Conservation (phyloP, 2,113 vertebrate genomes). For the Canis aureus region DNA sequence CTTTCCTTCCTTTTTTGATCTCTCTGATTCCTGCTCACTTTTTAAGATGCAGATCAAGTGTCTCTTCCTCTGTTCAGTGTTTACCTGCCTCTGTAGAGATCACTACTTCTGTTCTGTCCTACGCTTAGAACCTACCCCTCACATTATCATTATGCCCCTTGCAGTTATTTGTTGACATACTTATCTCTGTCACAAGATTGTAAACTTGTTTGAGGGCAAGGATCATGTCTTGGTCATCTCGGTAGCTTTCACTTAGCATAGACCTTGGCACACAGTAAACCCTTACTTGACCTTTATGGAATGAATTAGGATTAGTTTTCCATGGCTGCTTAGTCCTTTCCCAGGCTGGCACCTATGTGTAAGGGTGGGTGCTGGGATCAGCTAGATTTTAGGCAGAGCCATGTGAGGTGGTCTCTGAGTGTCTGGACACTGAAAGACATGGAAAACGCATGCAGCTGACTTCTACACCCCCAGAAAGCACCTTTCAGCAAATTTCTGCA, state of each 20-base stretch:
- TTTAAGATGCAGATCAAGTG: neutral
- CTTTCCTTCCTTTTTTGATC: neutral
- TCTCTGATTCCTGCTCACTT: neutral
- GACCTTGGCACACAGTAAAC: neutral
- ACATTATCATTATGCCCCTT: neutral
- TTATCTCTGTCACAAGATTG: neutral
- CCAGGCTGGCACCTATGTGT: rapidly evolving
- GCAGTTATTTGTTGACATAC: neutral
- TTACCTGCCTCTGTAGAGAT: neutral
- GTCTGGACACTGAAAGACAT: neutral
- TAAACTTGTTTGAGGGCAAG: neutral
- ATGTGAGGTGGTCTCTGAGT: neutral
- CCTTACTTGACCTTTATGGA: neutral
- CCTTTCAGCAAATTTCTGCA: constrained; percentile 61
- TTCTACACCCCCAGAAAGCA: neutral
- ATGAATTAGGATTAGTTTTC: neutral
- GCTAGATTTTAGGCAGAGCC: neutral
- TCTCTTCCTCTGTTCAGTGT: neutral
- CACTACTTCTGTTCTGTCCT: neutral
- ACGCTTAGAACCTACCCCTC: neutral
- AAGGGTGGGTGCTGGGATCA: neutral
- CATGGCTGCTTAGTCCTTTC: neutral
- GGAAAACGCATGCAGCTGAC: neutral
- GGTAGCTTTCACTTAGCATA: neutral
- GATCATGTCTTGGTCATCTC: neutral